phyloP scores from a whole-genome alignment of 2,797 vertebrate genomes.

The Loriculus beryllinus region DNA sequence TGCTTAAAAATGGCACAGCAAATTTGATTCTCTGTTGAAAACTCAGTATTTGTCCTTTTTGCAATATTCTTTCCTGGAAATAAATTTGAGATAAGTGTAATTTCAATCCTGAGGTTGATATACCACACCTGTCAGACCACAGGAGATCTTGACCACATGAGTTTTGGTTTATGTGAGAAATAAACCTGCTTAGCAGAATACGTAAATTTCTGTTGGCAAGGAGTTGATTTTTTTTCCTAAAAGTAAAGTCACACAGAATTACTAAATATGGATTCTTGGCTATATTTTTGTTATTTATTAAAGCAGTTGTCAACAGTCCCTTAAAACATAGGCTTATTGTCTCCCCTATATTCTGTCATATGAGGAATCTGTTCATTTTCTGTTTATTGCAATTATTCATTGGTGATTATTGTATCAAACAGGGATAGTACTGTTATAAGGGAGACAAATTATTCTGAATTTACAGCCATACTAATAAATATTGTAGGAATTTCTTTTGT shows the following conservation, averaged over 20 bases:
- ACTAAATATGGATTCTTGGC: slow-evolving; percentile 1
- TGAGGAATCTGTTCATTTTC: background rate
- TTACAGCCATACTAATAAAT: background rate
- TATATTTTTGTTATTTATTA: background rate
- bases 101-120: background rate
- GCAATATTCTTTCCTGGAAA: background rate
- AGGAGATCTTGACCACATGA: background rate
- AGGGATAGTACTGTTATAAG: background rate
- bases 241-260: background rate
- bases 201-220: background rate
- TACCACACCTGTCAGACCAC: background rate
- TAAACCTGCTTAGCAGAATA: background rate
- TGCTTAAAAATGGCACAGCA: background rate
- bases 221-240: background rate
- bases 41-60: background rate
- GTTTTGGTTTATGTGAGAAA: background rate
- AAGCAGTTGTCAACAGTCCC: background rate
- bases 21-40: background rate
- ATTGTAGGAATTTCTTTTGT: background rate
- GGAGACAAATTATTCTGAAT: background rate
- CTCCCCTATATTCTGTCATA: background rate
- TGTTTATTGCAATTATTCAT: background rate
- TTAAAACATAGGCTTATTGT: background rate
- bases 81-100: background rate
- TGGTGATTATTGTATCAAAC: background rate